Conservation (phyloP, 2,797 vertebrate genomes). For the Pyrrhura leucotis region DNA sequence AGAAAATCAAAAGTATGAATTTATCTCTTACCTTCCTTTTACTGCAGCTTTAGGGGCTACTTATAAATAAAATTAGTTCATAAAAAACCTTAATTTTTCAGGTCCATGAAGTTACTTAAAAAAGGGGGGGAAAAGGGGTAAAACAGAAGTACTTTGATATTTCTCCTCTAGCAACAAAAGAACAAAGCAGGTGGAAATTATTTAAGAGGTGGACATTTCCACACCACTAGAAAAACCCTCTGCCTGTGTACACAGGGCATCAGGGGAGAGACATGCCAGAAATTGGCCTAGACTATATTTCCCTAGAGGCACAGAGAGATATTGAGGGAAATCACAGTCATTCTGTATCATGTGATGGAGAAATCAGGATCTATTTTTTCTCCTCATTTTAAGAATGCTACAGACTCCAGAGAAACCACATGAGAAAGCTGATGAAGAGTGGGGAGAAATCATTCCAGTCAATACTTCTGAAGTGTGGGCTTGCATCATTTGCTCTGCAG, state of each 20-base stretch:
- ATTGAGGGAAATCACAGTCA: slow-evolving; percentile 58
- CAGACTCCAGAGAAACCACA: neutral
- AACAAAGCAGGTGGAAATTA: slow-evolving; percentile 16
- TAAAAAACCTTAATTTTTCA: neutral
- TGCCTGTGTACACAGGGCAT: slow-evolving; percentile 13
- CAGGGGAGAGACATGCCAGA: slow-evolving; percentile 44
- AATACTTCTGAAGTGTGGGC: neutral
- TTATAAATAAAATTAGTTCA: neutral
- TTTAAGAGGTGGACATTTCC: neutral
- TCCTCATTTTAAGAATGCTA: neutral
- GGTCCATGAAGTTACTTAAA: neutral
- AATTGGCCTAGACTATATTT: slow-evolving; percentile 65
- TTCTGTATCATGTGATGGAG: slow-evolving; percentile 28
- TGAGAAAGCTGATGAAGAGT: slow-evolving; percentile 10
- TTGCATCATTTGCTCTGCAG: neutral
- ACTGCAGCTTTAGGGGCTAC: neutral
- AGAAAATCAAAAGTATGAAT: neutral
- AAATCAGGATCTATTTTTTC: slow-evolving; percentile 24
- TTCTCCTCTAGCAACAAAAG: neutral
- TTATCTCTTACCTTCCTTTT: neutral
- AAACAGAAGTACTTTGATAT: neutral
- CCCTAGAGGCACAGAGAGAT: slow-evolving; percentile 30
- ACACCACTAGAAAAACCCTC: slow-evolving; percentile 36
- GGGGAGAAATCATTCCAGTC: neutral
- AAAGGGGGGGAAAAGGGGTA: accelerated